These are phyloP conservation scores for Baronia brevicornis DNA, from an alignment of 2,888 invertebrate species.

Conservation along the genomic window DNA sequence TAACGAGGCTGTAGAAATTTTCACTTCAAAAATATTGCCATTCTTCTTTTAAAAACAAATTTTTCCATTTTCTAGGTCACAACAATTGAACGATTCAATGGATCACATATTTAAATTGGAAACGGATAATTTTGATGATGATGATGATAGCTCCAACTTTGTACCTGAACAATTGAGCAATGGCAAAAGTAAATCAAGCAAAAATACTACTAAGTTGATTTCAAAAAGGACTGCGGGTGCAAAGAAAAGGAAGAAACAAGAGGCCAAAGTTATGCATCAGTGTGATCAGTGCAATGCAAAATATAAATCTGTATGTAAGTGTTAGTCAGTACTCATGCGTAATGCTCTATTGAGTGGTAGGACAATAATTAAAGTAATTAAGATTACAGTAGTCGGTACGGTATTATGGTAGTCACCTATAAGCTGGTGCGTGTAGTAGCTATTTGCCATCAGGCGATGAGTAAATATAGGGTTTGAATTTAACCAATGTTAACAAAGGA, in stretches of 20 bases:
- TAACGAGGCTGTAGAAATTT: too few species aligned
- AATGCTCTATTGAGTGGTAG: too few species aligned
- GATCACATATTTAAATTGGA: constrained; percentile 8
- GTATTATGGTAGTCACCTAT: too few species aligned
- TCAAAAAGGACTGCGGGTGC: constrained; percentile 22
- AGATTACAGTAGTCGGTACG: too few species aligned
- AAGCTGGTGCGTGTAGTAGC: too few species aligned
- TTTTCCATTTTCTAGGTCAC: constrained; percentile 16
- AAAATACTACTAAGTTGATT: constrained; percentile 22
- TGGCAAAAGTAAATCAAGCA: constrained; percentile 17
- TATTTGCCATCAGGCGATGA: too few species aligned
- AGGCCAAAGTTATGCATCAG: constrained; percentile 41
- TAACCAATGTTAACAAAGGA: too few species aligned
- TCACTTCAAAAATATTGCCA: too few species aligned
- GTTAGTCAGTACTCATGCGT: too few species aligned
- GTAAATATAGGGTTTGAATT: too few species aligned
- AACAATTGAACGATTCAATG: constrained; percentile 17
- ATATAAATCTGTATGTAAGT: constrained; percentile 51
- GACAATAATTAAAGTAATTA: too few species aligned
- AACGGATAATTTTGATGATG: constrained; percentile 21
- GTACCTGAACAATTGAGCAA: constrained; percentile 28
- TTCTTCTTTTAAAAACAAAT: background rate
- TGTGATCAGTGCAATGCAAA: constrained; percentile 61
- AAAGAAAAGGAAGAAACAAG: constrained; percentile 24
- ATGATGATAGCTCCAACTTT: constrained; percentile 35